Percentiles rank a stretch among this genome's conserved stretches.
Conservation (phyloP, 2,888 invertebrate genomes). For the Thumatha senex region DNA sequence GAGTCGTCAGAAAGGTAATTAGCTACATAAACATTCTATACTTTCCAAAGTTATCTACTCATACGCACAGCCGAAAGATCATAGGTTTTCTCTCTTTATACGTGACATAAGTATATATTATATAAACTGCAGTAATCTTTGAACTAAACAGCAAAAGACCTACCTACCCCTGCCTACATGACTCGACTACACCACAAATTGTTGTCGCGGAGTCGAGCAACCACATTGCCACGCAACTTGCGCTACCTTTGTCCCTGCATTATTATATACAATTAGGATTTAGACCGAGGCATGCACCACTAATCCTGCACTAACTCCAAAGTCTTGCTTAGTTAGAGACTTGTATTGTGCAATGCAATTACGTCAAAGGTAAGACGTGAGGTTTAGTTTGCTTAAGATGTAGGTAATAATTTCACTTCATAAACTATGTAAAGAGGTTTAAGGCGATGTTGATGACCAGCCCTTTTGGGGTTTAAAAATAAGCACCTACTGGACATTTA, state of each 20-base stretch:
- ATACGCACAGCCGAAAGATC: too few species aligned
- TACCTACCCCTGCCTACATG: slow-evolving; percentile 37
- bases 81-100: too few species aligned
- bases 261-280: slow-evolving; percentile 76
- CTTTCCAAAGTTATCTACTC: too few species aligned
- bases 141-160: too few species aligned
- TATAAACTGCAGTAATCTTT: too few species aligned
- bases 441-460: neutral
- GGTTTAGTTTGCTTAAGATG: neutral
- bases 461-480: neutral
- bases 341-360: slow-evolving; percentile 39
- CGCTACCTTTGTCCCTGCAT: slow-evolving; percentile 60
- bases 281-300: slow-evolving; percentile 60
- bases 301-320: slow-evolving; percentile 67
- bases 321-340: slow-evolving; percentile 41
- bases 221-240: slow-evolving; percentile 57
- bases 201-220: slow-evolving; percentile 55
- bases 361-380: slow-evolving; percentile 16
- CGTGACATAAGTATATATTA: too few species aligned
- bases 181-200: slow-evolving; percentile 66
- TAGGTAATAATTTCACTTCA: neutral
- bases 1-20: too few species aligned
- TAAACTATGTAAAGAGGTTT: neutral
- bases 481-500: too few species aligned
- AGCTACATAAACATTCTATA: too few species aligned